Base-by-base conservation (phyloP, 2,797 vertebrate genomes). In the Dipus sagitta region DNA sequence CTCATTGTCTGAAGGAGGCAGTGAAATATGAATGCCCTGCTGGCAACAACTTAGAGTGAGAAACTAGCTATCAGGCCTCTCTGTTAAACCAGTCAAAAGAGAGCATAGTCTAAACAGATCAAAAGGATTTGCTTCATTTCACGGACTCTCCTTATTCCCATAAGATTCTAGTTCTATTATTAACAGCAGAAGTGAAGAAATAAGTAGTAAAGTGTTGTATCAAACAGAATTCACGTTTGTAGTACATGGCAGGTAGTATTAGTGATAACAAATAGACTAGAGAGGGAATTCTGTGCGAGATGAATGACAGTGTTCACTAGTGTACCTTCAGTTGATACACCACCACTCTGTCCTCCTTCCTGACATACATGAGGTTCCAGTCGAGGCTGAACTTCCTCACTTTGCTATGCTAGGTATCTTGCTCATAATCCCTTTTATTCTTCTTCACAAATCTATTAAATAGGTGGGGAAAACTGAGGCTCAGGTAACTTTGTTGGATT, bases 1-100 rank as follows among this genome's bases (percentile, higher is more conserved):
- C 14, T 11, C 34, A 58, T 30, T 72, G 18, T 88, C 13, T 30
- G 58, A 47, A 26, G 83, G 8, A 12, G 34, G 52, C 32, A 88
- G 64, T 90, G 80, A 93, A 94, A 93, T 12, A 86, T 52, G 83
- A 94, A 91, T 76, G 17, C 60, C 52, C 76, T 77, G 8, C 34
- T 81, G n/a, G 52, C 11, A 68, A 75, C 24, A 84, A 72, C 34
- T 81, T 90, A n/a, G 7, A 54, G 84, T 1, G 47, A 78, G 47
- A 82, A 90, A 79, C 23, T 67, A 18, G 86, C 78, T 47, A 74
- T 52, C 23, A 65, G 11, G 5, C 2, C 81, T 92, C 47, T 71
- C 28, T 86, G 91, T 89, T 32, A 96, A 88, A 74, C 38, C 21
- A 70, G 38, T 89, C 34, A 34, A 90, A 85, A 70, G 52, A 52